These are phyloP conservation scores for Bombus impatiens DNA, from an alignment of 1,140 invertebrate genomes.

Conservation along the genomic window DNA sequence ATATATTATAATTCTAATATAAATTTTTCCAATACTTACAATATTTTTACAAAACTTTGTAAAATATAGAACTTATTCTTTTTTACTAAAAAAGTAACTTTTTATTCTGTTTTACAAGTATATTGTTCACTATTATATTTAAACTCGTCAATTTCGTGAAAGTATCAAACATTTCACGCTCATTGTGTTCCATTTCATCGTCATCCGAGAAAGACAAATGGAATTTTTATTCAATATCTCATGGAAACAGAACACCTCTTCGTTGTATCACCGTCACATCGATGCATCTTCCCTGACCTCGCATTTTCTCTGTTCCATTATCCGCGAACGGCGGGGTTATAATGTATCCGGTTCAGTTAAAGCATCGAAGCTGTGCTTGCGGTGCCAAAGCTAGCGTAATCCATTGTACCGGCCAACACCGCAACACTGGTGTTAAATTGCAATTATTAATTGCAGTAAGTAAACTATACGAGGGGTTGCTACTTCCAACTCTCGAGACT, in stretches of 20 bases:
- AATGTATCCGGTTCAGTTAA: slow-evolving; percentile 62
- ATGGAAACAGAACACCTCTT: slow-evolving; percentile 19
- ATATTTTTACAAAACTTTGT: too few relatives aligned
- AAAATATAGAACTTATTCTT: not conserved
- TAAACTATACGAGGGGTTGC: slow-evolving; percentile 55
- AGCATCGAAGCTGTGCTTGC: slow-evolving; percentile 32
- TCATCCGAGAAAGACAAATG: not conserved
- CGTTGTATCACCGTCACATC: not conserved
- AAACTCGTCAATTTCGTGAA: not conserved
- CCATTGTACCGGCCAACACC: slow-evolving; percentile 41
- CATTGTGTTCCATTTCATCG: not conserved
- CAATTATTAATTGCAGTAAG: slow-evolving; percentile 67
- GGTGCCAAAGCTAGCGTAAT: slow-evolving; percentile 37
- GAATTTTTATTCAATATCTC: slow-evolving; percentile 38
- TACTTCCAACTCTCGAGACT: slow-evolving; percentile 1
- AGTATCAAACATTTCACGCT: not conserved
- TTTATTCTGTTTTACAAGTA: not conserved
- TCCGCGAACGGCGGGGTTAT: slow-evolving; percentile 54
- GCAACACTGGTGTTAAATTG: slow-evolving; percentile 69
- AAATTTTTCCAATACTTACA: too few relatives aligned
- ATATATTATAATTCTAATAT: too few relatives aligned
- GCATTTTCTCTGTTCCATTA: slow-evolving; percentile 63
- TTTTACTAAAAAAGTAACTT: not conserved
- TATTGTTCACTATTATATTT: not conserved
- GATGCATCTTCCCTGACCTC: not conserved